phyloP scores from a whole-genome alignment of 2,113 vertebrate genomes.

The Sturnira hondurensis region DNA sequence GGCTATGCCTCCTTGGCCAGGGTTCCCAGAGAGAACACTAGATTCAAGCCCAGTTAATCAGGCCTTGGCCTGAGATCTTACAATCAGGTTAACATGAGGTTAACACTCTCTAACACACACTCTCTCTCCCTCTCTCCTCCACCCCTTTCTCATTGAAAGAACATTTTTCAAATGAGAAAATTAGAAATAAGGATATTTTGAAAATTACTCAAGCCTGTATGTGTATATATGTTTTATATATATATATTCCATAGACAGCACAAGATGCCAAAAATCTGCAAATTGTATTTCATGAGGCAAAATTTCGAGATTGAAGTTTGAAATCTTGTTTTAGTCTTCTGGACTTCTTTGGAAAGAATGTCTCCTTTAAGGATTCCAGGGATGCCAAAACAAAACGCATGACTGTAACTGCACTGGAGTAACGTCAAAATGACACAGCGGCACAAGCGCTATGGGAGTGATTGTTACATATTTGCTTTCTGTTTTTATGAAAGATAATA shows the following conservation, averaged over 20 bases:
- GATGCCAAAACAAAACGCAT: slow-evolving; percentile 9
- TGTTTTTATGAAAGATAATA: background rate
- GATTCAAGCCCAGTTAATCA: background rate
- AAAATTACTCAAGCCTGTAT: background rate
- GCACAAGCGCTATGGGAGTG: background rate
- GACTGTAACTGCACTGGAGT: background rate
- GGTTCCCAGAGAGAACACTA: accelerated
- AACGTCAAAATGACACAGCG: slow-evolving; percentile 3
- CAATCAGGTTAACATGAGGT: background rate
- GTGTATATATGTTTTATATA: background rate
- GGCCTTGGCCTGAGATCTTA: background rate
- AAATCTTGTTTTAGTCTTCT: slow-evolving; percentile 38
- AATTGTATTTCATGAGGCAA: background rate
- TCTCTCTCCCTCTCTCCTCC: background rate
- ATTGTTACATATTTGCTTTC: slow-evolving; percentile 13
- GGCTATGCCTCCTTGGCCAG: background rate
- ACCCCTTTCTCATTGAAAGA: background rate
- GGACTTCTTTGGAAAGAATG: background rate
- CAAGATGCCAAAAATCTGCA: background rate
- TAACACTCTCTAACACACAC: background rate
- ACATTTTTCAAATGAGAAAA: slow-evolving; percentile 11
- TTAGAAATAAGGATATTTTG: background rate
- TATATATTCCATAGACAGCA: background rate
- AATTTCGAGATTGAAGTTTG: background rate
- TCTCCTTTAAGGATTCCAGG: background rate